Evolutionary conservation across 2,797 vertebrate genomes (phyloP).

Genomic region (Pelobates cultripes): DNA sequence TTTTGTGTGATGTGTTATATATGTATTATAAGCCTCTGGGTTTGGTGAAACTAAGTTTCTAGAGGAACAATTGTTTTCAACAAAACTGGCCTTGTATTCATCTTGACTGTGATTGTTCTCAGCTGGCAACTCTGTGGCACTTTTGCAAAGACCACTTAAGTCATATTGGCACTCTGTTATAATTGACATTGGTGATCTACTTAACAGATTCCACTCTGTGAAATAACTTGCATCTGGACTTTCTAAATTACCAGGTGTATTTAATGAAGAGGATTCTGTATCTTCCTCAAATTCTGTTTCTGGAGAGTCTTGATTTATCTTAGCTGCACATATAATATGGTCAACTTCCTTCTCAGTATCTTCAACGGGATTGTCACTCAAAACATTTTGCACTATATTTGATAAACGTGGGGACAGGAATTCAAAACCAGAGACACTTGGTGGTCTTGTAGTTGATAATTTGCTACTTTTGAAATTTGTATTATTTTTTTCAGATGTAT

Average conservation of each 20-base stretch:
- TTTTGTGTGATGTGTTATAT: constrained; percentile 25
- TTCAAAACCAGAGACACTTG: not conserved
- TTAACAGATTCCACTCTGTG: constrained; percentile 51
- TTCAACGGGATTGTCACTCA: constrained; percentile 44
- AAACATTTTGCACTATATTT: constrained; percentile 51
- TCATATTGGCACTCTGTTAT: constrained; percentile 35
- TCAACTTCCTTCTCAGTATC: not conserved
- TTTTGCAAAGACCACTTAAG: constrained; percentile 44
- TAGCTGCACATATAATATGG: constrained; percentile 57
- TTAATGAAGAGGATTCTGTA: constrained; percentile 64
- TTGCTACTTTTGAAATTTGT: not conserved
- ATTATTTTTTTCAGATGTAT: not conserved
- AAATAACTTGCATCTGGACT: constrained; percentile 14
- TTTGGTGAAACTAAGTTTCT: constrained; percentile 62
- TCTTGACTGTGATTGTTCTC: constrained; percentile 18
- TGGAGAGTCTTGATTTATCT: constrained; percentile 69
- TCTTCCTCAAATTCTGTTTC: constrained; percentile 68
- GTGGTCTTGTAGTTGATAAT: not conserved
- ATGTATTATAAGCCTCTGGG: constrained; percentile 45
- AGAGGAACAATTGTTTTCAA: constrained; percentile 48
- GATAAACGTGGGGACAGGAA: constrained; percentile 42
- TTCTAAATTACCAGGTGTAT: constrained; percentile 64
- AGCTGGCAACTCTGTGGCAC: constrained; percentile 29
- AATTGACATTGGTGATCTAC: constrained; percentile 48
- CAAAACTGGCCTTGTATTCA: not conserved